Base-by-base conservation (phyloP, 2,888 invertebrate species). In the Tineola bisselliella region DNA sequence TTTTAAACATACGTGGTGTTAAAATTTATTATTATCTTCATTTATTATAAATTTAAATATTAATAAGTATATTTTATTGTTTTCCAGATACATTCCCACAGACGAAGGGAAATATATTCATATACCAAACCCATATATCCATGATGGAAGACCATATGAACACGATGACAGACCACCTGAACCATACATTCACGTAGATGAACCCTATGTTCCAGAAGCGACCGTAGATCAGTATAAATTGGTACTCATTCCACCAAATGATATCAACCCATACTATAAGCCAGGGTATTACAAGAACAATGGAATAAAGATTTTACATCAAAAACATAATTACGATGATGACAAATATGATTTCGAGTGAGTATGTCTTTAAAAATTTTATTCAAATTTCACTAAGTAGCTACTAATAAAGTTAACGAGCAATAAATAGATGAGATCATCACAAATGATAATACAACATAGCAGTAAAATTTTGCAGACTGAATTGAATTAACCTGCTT, bases 101-200 rank as follows among this genome's bases (percentile, higher is more conserved):
- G 70, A 88, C 62, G 87, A 86, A 64, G 89, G 89, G 1, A 87
- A 81, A 72, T 89, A 89, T 68, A 70, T 86, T 31, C 90, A 90
- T 66, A 69, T 84, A 61, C 88, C 87, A 3, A 84, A 86, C 64
- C 87, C 88, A 0, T 89, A 89, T 72, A 78, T 83, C 62, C 90
- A 90, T 65, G 66, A 83, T 33, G 79, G 86, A 67, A 84, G 84
- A 63, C 87, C 87, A 15, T 87, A 87, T 65, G 63, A 62, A 13
- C 58, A 58, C 15, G 58, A 58, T 33, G 83, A 74, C 54, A 84
- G 86, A 13, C 86, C 84, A 33, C 84, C 65, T 61, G 84, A 84
- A 6, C 83, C 84, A 0, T 88, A 88, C 68, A 61, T 72, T 0
- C 88, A 88, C 63, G 79, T 81, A 60, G 78, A 83, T 61, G 88